Evolutionary conservation across 2,113 vertebrate species (phyloP), one percentile per base, ranked within the genome.

Genomic region (Columba janthina): DNA sequence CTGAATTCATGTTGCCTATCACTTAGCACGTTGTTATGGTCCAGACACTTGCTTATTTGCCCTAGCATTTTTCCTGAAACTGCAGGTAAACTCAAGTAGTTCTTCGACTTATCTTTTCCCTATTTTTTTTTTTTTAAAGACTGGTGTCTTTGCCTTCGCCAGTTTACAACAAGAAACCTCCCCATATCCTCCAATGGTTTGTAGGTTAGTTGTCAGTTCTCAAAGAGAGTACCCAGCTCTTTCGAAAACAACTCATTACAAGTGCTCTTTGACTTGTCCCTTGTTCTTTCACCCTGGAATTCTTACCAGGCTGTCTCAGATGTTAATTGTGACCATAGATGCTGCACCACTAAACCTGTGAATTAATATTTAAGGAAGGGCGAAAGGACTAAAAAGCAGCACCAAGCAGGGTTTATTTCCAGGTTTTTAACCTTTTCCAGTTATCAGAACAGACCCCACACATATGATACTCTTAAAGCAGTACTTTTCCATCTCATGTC

Each of bases 401-500:
- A 78, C 36, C 56, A 84, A 73, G 29, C 48, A 72, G 42, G 26
- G 6, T 31, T 70, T 76, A 29, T 29, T 75, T 72, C 44, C 5
- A 5, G n/a, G 65, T 66, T 93, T 82, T 88, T 75, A 60, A 51
- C 34, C 79, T 57, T 73, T 85, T 50, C 61, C 57, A 85, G 31
- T 56, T 64, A 56, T 9, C 19, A 58, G 29, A 77, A 58, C 60
- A 64, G 62, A 67, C 22, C 32, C 26, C 34, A 36, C 22, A 19
- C 9, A 15, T 4, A 56, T 1, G 34, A 46, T 21, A 21, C 32
- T 70, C 34, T 46, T 84, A 77, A 46, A 2, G 1, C 48, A 34
- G 26, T 32, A 48, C 7, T 70, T 57, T 24, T 61, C 15, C 44
- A 54, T 20, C 38, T 56, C 1, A 0, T 8, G 20, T 8, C n/a